A percentile compares a stretch with the other conserved stretches of the same genome.
Evolutionary conservation across 2,888 invertebrate genomes (phyloP).

Genomic region (Drosophila neotestacea): DNA sequence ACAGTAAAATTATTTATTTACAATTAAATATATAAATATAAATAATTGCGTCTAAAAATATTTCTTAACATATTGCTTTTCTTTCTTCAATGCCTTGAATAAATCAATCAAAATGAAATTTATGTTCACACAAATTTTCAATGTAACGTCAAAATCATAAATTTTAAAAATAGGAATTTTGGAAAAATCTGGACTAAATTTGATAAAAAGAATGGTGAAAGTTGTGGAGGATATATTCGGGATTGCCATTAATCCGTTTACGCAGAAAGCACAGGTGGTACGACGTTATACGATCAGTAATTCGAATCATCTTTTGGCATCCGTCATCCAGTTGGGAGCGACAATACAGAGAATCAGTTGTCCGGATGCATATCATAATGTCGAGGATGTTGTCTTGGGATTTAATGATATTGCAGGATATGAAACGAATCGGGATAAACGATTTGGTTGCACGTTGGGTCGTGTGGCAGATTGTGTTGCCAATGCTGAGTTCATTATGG

Average conservation of each 20-base stretch:
- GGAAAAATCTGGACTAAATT: not conserved
- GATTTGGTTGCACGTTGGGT: conserved; percentile 95
- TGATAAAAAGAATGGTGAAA: conserved; percentile 65
- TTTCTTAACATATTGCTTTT: no score
- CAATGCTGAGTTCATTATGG: conserved; percentile 89
- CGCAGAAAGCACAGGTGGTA: conserved; percentile 65
- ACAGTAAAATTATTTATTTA: no score
- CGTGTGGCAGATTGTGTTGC: conserved; percentile 93
- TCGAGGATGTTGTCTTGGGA: conserved; percentile 92
- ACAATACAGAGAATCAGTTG: conserved; percentile 90
- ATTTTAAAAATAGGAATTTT: not conserved
- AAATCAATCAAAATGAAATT: not conserved
- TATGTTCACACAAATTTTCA: not conserved
- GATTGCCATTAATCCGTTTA: conserved; percentile 75
- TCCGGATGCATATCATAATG: conserved; percentile 90
- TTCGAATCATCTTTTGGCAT: conserved; percentile 68
- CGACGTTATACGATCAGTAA: conserved; percentile 82
- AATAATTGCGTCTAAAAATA: no score
- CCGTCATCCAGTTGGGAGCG: conserved; percentile 91
- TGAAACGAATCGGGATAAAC: conserved; percentile 88
- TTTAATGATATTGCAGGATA: conserved; percentile 92
- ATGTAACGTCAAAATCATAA: not conserved
- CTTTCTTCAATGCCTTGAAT: not conserved
- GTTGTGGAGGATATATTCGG: conserved; percentile 83
- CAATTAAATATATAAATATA: no score